Base-by-base conservation (phyloP, 1,140 invertebrate species). In the Caenorhabditis remanei region DNA sequence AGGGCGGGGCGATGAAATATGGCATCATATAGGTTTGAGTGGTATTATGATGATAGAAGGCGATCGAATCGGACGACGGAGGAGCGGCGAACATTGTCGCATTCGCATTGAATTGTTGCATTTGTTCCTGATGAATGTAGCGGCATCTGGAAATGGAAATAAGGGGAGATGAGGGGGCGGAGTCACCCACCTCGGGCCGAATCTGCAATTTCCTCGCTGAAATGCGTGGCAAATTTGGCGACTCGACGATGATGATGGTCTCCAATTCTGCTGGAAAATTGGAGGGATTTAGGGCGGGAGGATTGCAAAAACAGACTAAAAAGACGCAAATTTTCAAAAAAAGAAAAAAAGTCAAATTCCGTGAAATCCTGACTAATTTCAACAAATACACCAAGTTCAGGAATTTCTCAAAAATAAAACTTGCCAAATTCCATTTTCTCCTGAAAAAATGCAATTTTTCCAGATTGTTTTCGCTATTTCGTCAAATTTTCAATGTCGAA, bases 161-260 rank as follows among this genome's bases (percentile, higher is more conserved):
- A 21, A 2, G 32, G 32, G 32, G 32, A 32, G 32, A 0, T 32
- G 32, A 32, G 32, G 32, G 32, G 32, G 32, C 32, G 32, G 32
- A 32, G 32, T 32, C 32, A 32, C 32, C 32, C 32, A 79, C 71
- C 71, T 79, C 16, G 71, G 71, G 8, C 71, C 71, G 53, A 53
- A 79, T 50, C 40, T 43, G 40, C 71, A 79, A 13, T 79, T 24
- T 79, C 71, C 71, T 79, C 71, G 43, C 11, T 79, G 13, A 24
- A 79, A 79, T 3, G 32, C 40, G 46, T 79, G 71, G n/a, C 71
- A 79, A 79, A 79, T 50, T 46, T 5, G 41, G 14, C 43, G 65
- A 48, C 61, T 32, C 53, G 71, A 79, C 40, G 46, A 50, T 8
- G 71, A 79, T 43, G 58, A 63, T 50, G 16, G n/a, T 11, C 6